Percentiles rank a stretch among this genome's conserved stretches.
These are phyloP conservation scores for Marasmarcha lunaedactyla DNA, from an alignment of 2,888 invertebrate genomes.

Conservation along the genomic window DNA sequence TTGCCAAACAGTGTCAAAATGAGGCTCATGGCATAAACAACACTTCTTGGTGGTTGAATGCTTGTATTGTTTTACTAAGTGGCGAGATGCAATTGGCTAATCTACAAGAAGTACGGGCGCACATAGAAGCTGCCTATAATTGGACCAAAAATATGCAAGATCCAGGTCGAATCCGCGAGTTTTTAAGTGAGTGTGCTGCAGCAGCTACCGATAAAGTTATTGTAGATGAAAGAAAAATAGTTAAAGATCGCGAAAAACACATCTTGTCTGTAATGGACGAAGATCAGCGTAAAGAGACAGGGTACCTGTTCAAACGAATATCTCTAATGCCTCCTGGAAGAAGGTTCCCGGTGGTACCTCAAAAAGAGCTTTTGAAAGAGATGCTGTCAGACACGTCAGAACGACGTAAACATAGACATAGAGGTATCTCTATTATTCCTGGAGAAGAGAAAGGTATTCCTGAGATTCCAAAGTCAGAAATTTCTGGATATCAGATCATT, in stretches of 20 bases:
- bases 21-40: conserved; percentile 47
- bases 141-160: conserved; percentile 49
- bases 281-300: conserved; percentile 34
- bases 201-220: conserved; percentile 40
- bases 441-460: conserved; percentile 40
- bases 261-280: conserved; percentile 43
- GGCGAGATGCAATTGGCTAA: conserved; percentile 63
- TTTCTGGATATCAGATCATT: conserved; percentile 45
- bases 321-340: conserved; percentile 46
- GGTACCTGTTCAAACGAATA: conserved; percentile 52
- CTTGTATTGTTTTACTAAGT: conserved; percentile 51
- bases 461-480: conserved; percentile 33
- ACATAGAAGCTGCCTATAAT: conserved; percentile 53
- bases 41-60: conserved; percentile 56
- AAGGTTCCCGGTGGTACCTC: conserved; percentile 46
- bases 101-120: conserved; percentile 49
- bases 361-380: conserved; percentile 23
- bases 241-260: conserved; percentile 40
- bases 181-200: conserved; percentile 45
- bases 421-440: conserved; percentile 45
- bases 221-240: conserved; percentile 48
- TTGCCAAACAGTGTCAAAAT: conserved; percentile 52
- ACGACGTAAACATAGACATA: conserved; percentile 38
- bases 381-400: conserved; percentile 26
- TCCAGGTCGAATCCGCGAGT: conserved; percentile 48